Base-by-base conservation (phyloP, 2,888 invertebrate species). In the Tineola bisselliella region DNA sequence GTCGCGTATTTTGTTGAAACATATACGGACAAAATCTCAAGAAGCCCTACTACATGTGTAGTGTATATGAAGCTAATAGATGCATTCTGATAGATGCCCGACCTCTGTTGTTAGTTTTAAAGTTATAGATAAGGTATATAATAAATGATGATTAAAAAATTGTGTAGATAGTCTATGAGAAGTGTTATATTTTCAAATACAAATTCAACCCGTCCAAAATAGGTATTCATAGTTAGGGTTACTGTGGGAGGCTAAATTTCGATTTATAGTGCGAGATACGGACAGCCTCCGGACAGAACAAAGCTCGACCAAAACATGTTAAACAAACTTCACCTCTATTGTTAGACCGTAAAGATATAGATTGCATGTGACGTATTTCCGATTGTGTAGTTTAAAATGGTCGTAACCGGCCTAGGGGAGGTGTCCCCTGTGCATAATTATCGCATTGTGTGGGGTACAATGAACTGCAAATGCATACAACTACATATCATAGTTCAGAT, bases 391-490 rank as follows among this genome's bases (percentile, higher is more conserved):
- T 25, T 54, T 54, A 25, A 54, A 19, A 25, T 54, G 54, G 18
- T 6, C 18, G 25, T 18, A 8, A 8, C 25, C 18, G 12, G 59
- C 6, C 44, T 4, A 18, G 44, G 70, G 68, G 75, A 70, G 69
- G 69, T 67, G 63, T 71, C 74, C 78, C 73, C 44, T 18, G 70
- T 67, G 66, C 67, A 71, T 76, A 76, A 77, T 76, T 73, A 74
- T 75, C 73, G 70, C 70, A 67, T 62, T 59, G 12, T 19, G 18
- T 65, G 68, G 71, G 69, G 75, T 69, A 70, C 75, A 76, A 72
- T 74, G 78, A 77, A 75, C 79, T 65, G 25, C 17, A 18, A 25
- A 54, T 19, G 25, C 54, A 15, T 48, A 48, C 65, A 70, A 69
- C 68, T 18, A 15, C 1, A 15, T 48, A 48, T 48, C 48, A 48